These are phyloP conservation scores for Otis tarda DNA, from an alignment of 2,113 vertebrate species.

Conservation along the genomic window DNA sequence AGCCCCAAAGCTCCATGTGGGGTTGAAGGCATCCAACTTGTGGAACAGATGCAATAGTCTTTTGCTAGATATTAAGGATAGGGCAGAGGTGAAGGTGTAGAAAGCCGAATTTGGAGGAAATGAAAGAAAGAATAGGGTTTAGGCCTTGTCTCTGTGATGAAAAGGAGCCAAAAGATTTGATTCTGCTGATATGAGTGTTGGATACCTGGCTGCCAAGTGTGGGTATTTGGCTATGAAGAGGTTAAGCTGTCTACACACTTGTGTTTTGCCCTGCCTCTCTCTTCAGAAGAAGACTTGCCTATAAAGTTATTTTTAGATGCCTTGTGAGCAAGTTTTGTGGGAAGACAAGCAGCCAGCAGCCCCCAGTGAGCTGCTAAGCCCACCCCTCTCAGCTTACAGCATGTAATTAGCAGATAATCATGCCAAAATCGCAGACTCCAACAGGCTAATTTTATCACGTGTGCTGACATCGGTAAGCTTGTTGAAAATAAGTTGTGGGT, in stretches of 20 bases:
- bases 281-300: slow-evolving; percentile 7
- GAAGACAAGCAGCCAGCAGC: slow-evolving; percentile 70
- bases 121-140: neutral
- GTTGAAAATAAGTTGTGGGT: slow-evolving; percentile 1
- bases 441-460: neutral
- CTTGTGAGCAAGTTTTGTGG: slow-evolving; percentile 6
- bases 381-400: slow-evolving; percentile 80
- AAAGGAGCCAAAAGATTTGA: neutral
- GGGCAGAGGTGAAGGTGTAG: neutral
- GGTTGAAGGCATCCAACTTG: neutral
- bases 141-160: neutral
- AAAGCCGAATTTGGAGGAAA: neutral
- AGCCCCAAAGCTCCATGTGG: accelerated
- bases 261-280: slow-evolving; percentile 4
- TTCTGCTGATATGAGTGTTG: neutral
- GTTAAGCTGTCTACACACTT: neutral
- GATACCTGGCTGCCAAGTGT: neutral
- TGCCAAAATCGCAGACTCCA: slow-evolving; percentile 20
- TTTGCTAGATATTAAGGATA: accelerated
- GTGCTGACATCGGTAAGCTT: slow-evolving; percentile 21
- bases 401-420: slow-evolving; percentile 74
- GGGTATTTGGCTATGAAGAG: neutral
- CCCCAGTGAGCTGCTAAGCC: slow-evolving; percentile 73
- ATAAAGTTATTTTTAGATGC: slow-evolving; percentile 54
- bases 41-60: neutral